phyloP scores from a whole-genome alignment of 2,888 invertebrate species.

The Rhamnusium bicolor region DNA sequence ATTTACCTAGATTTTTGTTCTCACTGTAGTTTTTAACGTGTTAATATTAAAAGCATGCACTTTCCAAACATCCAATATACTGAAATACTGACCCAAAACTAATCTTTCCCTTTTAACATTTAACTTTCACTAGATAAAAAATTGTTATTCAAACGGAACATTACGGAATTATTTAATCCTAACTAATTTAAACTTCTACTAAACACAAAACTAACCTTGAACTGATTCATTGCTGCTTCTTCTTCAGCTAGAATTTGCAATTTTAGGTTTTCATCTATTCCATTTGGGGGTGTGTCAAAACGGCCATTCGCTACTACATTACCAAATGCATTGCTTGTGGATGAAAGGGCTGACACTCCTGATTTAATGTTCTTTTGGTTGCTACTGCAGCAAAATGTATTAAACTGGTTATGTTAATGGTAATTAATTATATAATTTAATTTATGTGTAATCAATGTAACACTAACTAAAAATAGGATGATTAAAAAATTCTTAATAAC shows the following conservation, averaged over 20 bases:
- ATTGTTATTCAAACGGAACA: neutral
- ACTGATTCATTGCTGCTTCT: constrained; percentile 95
- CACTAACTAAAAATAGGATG: neutral
- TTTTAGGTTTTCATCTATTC: constrained; percentile 88
- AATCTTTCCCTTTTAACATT: neutral
- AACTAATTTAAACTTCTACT: neutral
- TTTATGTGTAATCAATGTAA: neutral
- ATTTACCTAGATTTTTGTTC: no score
- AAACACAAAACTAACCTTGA: constrained; percentile 81
- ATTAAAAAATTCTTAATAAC: no score
- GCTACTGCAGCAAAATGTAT: constrained; percentile 75
- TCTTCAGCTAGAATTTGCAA: constrained; percentile 95
- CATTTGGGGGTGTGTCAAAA: constrained; percentile 73
- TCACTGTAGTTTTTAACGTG: neutral
- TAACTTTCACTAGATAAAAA: neutral
- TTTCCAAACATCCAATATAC: no score
- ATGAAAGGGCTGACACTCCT: constrained; percentile 90
- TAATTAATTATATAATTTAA: neutral
- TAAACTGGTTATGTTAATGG: neutral
- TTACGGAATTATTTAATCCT: neutral
- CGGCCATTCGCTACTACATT: constrained; percentile 78
- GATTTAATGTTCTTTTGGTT: constrained; percentile 92
- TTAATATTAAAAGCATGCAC: neutral
- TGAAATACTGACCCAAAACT: no score
- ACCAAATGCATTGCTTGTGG: constrained; percentile 91